phyloP scores from a whole-genome alignment of 2,888 invertebrate genomes.

The Leptinotarsa rubiginosa region DNA sequence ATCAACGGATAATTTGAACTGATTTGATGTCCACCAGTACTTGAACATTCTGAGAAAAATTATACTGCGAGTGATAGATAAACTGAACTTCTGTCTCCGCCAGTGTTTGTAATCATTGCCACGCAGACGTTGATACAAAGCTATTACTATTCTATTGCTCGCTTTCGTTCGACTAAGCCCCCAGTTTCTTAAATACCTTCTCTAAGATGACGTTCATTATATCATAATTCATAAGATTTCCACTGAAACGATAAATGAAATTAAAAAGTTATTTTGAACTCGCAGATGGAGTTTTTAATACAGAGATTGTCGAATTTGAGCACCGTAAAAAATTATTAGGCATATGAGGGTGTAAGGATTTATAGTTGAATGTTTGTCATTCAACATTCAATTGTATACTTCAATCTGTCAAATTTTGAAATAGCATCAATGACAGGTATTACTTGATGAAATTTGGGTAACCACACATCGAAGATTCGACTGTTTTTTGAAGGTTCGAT shows the following conservation, averaged over 20 bases:
- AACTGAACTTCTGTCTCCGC: conserved; percentile 26
- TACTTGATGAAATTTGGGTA: too few relatives aligned
- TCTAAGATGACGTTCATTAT: conserved; percentile 52
- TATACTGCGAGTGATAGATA: not conserved
- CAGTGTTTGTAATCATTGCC: conserved; percentile 59
- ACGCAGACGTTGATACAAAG: conserved; percentile 64
- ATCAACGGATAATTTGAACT: not conserved
- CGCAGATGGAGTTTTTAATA: not conserved
- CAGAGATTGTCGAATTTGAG: not conserved
- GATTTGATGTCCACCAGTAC: not conserved
- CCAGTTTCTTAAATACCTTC: conserved; percentile 61
- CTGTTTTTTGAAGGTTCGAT: too few relatives aligned
- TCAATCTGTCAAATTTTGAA: too few relatives aligned
- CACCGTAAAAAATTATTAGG: too few relatives aligned
- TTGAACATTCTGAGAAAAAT: not conserved
- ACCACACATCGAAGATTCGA: too few relatives aligned
- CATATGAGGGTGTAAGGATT: too few relatives aligned
- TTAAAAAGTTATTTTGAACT: conserved; percentile 57
- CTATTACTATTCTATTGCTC: conserved; percentile 65
- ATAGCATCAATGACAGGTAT: too few relatives aligned
- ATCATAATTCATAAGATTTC: conserved; percentile 63
- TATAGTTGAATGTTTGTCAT: too few relatives aligned
- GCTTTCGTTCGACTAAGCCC: conserved; percentile 60
- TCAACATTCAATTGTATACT: too few relatives aligned
- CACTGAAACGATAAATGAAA: conserved; percentile 57